A percentile compares a stretch with the other conserved stretches of the same genome.
Evolutionary conservation across 1,140 invertebrate species (phyloP).

Genomic region (Gyrodactylus salaris): DNA sequence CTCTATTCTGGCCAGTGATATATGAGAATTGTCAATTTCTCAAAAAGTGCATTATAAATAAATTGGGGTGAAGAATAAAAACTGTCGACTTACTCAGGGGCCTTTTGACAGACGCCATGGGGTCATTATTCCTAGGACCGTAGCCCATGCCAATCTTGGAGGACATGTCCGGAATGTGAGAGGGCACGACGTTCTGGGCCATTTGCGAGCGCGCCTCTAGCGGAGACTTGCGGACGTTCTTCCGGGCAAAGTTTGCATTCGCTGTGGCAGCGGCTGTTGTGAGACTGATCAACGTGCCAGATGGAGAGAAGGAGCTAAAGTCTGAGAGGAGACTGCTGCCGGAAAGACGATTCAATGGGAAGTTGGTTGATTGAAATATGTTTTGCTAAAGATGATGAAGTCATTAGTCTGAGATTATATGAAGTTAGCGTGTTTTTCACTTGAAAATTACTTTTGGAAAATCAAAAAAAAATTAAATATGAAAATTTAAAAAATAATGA

Average conservation of each 20-base stretch:
- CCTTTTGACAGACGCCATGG: no score
- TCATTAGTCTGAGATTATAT: no score
- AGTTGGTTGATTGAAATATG: not conserved
- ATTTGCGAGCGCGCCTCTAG: not conserved
- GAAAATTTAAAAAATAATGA: no score
- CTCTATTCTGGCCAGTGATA: no score
- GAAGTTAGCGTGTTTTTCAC: no score
- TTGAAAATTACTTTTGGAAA: no score
- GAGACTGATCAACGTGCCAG: not conserved
- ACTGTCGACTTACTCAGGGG: no score
- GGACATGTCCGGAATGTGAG: not conserved
- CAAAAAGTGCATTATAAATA: no score
- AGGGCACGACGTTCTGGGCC: not conserved
- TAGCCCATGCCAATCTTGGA: not conserved
- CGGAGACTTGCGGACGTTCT: not conserved
- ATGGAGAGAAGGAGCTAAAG: no score
- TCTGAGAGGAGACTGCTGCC: not conserved
- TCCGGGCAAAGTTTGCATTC: not conserved
- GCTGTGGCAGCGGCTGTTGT: not conserved
- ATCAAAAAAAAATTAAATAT: no score
- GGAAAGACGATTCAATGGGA: not conserved
- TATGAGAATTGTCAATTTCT: no score
- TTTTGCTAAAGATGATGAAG: not conserved
- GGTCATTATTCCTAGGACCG: not conserved
- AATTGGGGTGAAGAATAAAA: no score